phyloP scores from a whole-genome alignment of 2,113 vertebrate species.

The Otolemur garnettii region DNA sequence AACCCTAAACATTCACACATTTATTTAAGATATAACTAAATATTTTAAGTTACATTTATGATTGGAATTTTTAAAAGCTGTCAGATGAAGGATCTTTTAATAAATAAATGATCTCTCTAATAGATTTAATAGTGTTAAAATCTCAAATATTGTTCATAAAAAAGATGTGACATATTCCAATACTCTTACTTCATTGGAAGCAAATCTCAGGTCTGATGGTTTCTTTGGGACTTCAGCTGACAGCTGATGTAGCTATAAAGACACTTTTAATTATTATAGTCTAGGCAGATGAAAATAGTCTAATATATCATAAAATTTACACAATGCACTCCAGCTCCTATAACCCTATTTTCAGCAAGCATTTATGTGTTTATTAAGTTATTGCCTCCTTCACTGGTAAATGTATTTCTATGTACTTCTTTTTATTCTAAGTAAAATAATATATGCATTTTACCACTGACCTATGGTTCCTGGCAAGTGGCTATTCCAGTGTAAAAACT shows the following conservation, averaged over 20 bases:
- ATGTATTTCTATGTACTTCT: constrained; percentile 30
- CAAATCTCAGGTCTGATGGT: neutral
- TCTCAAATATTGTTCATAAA: constrained; percentile 63
- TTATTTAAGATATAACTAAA: constrained; percentile 6
- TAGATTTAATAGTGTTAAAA: constrained; percentile 71
- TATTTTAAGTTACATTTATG: constrained; percentile 72
- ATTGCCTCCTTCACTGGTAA: constrained; percentile 63
- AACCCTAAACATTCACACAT: neutral
- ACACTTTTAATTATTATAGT: neutral
- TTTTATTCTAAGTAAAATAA: constrained; percentile 71
- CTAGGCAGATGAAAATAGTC: neutral
- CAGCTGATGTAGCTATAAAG: neutral
- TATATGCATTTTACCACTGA: constrained; percentile 66
- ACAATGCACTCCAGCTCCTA: neutral
- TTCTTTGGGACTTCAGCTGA: neutral
- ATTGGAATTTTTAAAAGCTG: constrained; percentile 59
- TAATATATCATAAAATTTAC: constrained; percentile 43
- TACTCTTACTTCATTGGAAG: neutral
- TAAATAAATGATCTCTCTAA: constrained; percentile 72
- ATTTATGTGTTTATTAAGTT: constrained; percentile 72
- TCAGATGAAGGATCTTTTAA: constrained; percentile 67
- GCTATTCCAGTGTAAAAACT: constrained; percentile 55
- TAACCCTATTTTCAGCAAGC: neutral
- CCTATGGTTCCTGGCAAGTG: constrained; percentile 69
- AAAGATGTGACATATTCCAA: constrained; percentile 52